Evolutionary conservation across 2,888 invertebrate genomes (phyloP).

Genomic region (Acleris emargana): DNA sequence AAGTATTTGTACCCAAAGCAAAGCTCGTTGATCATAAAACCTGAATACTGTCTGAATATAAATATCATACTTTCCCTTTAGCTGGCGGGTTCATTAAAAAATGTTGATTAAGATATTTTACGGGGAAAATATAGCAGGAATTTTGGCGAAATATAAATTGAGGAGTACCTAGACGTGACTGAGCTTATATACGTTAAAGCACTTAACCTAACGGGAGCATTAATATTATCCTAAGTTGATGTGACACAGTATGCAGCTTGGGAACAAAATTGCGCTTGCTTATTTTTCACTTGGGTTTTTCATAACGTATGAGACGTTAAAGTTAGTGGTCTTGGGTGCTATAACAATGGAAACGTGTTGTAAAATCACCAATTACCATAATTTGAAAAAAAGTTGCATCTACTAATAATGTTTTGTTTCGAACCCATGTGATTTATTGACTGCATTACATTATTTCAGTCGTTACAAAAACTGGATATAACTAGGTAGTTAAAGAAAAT

Average conservation of each 20-base stretch:
- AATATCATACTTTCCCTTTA: conserved; percentile 23
- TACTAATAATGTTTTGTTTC: no score
- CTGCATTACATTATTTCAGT: no score
- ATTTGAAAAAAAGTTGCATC: no score
- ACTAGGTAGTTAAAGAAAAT: no score
- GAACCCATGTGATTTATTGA: no score
- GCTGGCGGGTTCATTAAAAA: conserved; percentile 32
- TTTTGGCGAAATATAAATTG: conserved; percentile 33
- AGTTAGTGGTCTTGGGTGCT: no score
- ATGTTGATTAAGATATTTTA: conserved; percentile 37
- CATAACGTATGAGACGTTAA: not conserved
- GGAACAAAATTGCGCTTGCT: conserved; percentile 20
- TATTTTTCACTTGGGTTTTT: conserved; percentile 18
- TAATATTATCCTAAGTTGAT: conserved; percentile 34
- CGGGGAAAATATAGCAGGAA: conserved; percentile 31
- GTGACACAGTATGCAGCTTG: conserved; percentile 26
- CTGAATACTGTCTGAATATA: conserved; percentile 23
- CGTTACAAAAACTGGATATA: no score
- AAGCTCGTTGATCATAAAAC: conserved; percentile 22
- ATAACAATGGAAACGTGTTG: no score
- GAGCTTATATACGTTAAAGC: conserved; percentile 35
- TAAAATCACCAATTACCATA: no score
- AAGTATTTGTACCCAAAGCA: conserved; percentile 12
- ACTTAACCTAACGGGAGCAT: conserved; percentile 34
- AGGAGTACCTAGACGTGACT: conserved; percentile 26